Conservation (phyloP, 2,113 vertebrate genomes). For the Bos taurus region DNA sequence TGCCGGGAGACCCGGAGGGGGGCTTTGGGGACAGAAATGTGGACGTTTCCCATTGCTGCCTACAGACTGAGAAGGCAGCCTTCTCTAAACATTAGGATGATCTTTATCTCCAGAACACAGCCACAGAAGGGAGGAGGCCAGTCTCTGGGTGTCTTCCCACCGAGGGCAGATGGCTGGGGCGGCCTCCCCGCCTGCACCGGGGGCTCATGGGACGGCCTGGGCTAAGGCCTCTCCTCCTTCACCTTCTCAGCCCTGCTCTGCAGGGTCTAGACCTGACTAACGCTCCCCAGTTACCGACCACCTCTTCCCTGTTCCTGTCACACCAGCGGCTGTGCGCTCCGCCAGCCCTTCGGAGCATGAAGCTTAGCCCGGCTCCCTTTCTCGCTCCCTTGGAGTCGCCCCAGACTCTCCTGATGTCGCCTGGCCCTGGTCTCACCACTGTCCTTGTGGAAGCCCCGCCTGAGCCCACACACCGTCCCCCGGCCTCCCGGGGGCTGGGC, state of each 20-base stretch:
- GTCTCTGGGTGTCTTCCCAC: background rate
- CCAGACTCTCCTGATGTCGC: background rate
- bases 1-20: background rate
- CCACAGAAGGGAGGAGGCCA: background rate
- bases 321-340: background rate
- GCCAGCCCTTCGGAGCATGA: background rate
- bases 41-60: background rate
- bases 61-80: background rate
- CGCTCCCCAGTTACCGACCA: background rate
- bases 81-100: background rate
- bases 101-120: slow-evolving; percentile 18
- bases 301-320: background rate
- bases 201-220: rapidly evolving
- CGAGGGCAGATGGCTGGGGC: background rate
- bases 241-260: background rate
- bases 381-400: background rate
- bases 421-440: background rate
- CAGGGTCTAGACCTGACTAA: background rate
- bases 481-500: background rate
- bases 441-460: background rate
- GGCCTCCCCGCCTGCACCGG: background rate
- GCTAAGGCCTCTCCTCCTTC: background rate
- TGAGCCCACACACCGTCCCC: background rate
- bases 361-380: background rate
- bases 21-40: background rate